Conservation (phyloP, 2,797 vertebrate genomes). For the Rousettus madagascariensis region DNA sequence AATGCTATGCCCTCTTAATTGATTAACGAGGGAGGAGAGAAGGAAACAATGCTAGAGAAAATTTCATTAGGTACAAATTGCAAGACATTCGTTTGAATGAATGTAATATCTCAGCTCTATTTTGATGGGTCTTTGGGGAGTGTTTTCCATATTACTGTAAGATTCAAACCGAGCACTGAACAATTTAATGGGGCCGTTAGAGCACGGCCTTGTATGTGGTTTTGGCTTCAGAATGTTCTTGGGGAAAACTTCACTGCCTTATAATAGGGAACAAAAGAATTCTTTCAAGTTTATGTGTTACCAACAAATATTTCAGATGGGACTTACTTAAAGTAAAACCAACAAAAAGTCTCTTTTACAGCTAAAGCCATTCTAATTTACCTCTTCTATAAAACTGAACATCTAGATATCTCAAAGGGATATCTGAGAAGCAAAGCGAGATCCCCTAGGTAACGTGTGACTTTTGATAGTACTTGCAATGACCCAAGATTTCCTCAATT, state of each 20-base stretch:
- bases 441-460: background rate
- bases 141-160: constrained; percentile 50
- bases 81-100: constrained; percentile 73
- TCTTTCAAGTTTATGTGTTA: constrained; percentile 16
- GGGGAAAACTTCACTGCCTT: constrained; percentile 51
- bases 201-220: constrained; percentile 48
- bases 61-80: constrained; percentile 76
- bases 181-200: constrained; percentile 57
- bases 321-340: constrained; percentile 51
- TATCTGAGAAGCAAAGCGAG: background rate
- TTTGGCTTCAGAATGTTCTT: constrained; percentile 69
- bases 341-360: constrained; percentile 24
- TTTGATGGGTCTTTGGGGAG: constrained; percentile 69
- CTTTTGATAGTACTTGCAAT: background rate
- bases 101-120: constrained; percentile 55
- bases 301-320: constrained; percentile 39
- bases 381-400: background rate
- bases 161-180: constrained; percentile 43
- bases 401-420: background rate
- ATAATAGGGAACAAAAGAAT: constrained; percentile 33
- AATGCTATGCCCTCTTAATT: constrained; percentile 44
- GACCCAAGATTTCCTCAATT: background rate
- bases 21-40: constrained; percentile 64
- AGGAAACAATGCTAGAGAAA: constrained; percentile 58
- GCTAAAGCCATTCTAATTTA: background rate